Base-by-base conservation (phyloP, 2,888 invertebrate genomes). In the Sabellastarte sp. region DNA sequence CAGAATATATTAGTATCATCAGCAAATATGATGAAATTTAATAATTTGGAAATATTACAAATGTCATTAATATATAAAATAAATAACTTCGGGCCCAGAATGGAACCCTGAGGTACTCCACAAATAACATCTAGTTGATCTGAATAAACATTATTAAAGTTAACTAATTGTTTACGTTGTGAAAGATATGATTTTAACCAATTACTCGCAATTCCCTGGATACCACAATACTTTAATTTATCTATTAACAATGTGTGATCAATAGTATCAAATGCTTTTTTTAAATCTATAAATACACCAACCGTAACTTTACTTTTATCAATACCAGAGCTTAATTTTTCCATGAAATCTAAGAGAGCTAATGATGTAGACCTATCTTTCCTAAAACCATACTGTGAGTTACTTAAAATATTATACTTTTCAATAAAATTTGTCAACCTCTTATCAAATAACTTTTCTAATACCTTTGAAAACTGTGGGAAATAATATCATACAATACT, bases 251-350 rank as follows among this genome's bases (percentile, higher is more conserved):
- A 10, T 5, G 4, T 10, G 10, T 26, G 28, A 10, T 57, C 31
- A 29, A 57, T 30, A 57, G 31, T 30, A 57, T 26, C 57, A 24
- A 57, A 57, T 26, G 57, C 57, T 24, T 57, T 57, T 30, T 10
- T 5, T 10, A 31, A 24, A 10, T 57, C 57, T 10, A 26, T 29
- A 24, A 57, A 57, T 20, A 57, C 57, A 20, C 31, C 29, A 5
- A 29, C 24, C 15, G 57, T 26, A 30, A 4, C 4, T 30, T 10
- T 20, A 26, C 29, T 57, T 10, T 57, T 57, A 57, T 26, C 57
- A 28, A 57, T 10, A 10, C 28, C 31, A 15, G 3, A 5, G 5
- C 29, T 10, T 5, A 10, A 10, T 29, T 20, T 15, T 30, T 41
- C 41, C 10, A 41, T 15, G 20, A 41, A 20, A 15, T 41, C 41